These are phyloP conservation scores for Sphaerophoria taeniata DNA, from an alignment of 2,888 invertebrate species.

Conservation along the genomic window DNA sequence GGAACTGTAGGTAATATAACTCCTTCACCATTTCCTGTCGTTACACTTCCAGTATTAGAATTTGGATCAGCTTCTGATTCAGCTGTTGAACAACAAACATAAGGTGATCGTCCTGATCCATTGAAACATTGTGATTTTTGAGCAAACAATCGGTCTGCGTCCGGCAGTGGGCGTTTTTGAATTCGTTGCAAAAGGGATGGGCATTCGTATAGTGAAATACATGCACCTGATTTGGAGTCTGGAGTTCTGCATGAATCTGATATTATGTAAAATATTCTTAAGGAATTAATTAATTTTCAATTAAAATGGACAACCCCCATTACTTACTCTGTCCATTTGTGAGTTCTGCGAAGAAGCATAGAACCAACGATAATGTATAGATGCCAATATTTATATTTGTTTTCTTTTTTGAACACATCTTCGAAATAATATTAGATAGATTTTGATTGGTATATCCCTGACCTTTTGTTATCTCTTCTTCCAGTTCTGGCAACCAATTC, in stretches of 20 bases:
- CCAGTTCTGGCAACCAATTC: not conserved
- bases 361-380: no score
- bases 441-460: not conserved
- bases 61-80: conserved; percentile 69
- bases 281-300: not conserved
- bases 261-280: no score
- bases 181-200: conserved; percentile 77
- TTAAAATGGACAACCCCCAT: not conserved
- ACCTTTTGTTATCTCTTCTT: conserved; percentile 5
- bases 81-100: conserved; percentile 79
- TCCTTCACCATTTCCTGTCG: conserved; percentile 75
- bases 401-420: not conserved
- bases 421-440: not conserved
- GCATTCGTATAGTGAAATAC: conserved; percentile 80
- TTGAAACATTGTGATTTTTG: conserved; percentile 78
- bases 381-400: no score
- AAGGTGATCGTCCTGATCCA: conserved; percentile 78
- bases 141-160: conserved; percentile 77
- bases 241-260: conserved; percentile 84
- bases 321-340: conserved; percentile 58
- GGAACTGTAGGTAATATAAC: conserved; percentile 78
- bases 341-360: no score
- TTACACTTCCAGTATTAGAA: not conserved
- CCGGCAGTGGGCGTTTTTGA: conserved; percentile 66
- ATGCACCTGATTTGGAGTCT: conserved; percentile 78